Evolutionary conservation across 1,140 invertebrate species (phyloP).

Genomic region (Telenomus remus): DNA sequence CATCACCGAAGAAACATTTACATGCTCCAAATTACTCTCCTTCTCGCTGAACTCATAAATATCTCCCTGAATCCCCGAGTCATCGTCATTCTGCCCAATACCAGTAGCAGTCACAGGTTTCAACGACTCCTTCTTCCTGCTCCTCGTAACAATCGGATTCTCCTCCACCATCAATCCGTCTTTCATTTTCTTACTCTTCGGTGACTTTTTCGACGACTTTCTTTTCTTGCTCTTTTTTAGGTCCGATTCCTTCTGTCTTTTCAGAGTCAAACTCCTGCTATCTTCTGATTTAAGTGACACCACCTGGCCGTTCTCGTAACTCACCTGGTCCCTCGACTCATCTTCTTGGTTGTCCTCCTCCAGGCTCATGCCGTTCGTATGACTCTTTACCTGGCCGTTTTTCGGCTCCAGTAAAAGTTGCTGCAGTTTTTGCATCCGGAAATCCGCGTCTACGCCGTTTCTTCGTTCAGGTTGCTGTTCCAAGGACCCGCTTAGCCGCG

Average conservation of each 20-base stretch:
- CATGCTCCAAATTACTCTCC: constrained; percentile 70
- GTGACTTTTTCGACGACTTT: constrained; percentile 67
- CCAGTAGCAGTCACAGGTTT: constrained; percentile 52
- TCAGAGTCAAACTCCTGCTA: constrained; percentile 63
- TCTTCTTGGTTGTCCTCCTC: constrained; percentile 37
- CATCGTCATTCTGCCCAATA: constrained; percentile 69
- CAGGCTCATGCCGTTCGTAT: constrained; percentile 21
- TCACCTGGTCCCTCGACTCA: constrained; percentile 15
- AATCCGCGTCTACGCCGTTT: constrained; percentile 19
- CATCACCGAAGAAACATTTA: constrained; percentile 63
- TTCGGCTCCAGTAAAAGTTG: constrained; percentile 28
- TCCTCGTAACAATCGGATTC: constrained; percentile 67
- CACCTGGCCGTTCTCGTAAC: constrained; percentile 16
- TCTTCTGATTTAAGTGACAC: constrained; percentile 63
- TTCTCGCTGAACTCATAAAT: constrained; percentile 74
- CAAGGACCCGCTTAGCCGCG: constrained; percentile 1
- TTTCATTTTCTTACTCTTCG: constrained; percentile 57
- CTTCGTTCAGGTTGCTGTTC: background rate
- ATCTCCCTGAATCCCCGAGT: constrained; percentile 74
- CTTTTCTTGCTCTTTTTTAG: constrained; percentile 68
- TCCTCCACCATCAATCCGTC: constrained; percentile 27
- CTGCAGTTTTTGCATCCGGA: constrained; percentile 27
- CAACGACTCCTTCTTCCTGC: constrained; percentile 64
- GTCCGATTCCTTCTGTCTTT: constrained; percentile 60
- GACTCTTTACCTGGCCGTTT: constrained; percentile 20